Base-by-base conservation (phyloP, 2,113 vertebrate species). In the Lagopus muta region DNA sequence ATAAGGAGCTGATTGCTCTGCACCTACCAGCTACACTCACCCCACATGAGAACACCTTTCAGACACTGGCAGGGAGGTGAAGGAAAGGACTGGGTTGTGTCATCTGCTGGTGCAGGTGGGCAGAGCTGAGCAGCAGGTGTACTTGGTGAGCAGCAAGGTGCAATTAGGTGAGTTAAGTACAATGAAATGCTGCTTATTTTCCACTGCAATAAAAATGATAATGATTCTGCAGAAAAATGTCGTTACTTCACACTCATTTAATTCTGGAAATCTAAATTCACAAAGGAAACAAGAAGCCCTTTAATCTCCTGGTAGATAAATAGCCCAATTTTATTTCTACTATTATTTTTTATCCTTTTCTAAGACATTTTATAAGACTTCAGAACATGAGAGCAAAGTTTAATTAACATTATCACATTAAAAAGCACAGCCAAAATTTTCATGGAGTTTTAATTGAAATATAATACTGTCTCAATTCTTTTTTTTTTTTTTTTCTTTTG, bases 201-300 rank as follows among this genome's bases (percentile, higher is more conserved):
- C 87, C 82, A 7, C 27, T 34, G 88, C 89, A 86, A 91, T 96
- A 94, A 96, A 97, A 95, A 96, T 95, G 91, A 93, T 95, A 96
- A 95, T 93, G 82, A 81, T 93, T 95, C 86, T 40, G 72, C 90
- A 67, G 84, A 94, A 95, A 96, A 96, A 93, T 95, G 94, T 96
- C 95, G 96, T 95, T 88, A 64, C 96, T 97, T 96, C 94, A 96
- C 94, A 97, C 92, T 95, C 97, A 94, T 96, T 97, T 97, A 97
- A 94, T 96, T 96, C 88, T 91, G 95, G 95, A 97, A 96, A 96
- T 97, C 95, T 97, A 96, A 97, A 97, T 95, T 93, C 92, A 94
- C 94, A 95, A 93, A 95, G 86, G 92, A 95, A 97, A 95, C 92
- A 93, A 91, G 96, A 89, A 94, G 93, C 84, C 87, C 89, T 97